Percentiles rank a stretch among this genome's conserved stretches.
Evolutionary conservation across 2,797 vertebrate species (phyloP).

Genomic region (Phoebastria nigripes): DNA sequence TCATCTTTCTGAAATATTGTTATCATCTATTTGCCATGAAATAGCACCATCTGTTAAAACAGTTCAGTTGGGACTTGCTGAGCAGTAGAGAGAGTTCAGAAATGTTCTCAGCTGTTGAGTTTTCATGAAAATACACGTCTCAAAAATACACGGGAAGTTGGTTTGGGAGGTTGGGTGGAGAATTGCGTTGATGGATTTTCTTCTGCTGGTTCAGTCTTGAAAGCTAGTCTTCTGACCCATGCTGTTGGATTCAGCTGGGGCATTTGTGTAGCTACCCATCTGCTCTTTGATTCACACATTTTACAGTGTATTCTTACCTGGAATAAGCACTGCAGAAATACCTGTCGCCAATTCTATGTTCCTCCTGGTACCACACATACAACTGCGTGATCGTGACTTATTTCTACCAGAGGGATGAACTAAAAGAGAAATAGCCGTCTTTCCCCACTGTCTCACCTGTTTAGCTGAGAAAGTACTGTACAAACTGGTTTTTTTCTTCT

Average conservation of each 20-base stretch:
- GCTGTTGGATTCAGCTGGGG: not conserved
- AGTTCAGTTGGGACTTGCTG: not conserved
- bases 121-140: not conserved
- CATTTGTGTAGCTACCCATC: not conserved
- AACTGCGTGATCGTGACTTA: not conserved
- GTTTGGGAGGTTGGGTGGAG: not conserved
- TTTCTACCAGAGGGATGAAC: not conserved
- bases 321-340: not conserved
- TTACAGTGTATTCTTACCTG: not conserved
- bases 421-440: not conserved
- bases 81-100: not conserved
- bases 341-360: not conserved
- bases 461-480: not conserved
- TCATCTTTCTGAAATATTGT: not conserved
- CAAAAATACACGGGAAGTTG: not conserved
- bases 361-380: not conserved
- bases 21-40: not conserved
- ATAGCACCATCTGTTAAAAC: not conserved
- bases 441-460: not conserved
- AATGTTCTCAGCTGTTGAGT: not conserved
- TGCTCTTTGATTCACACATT: not conserved
- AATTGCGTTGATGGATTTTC: not conserved
- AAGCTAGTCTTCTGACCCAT: not conserved
- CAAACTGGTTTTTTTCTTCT: not conserved
- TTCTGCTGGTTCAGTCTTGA: not conserved